Evolutionary conservation across 2,888 invertebrate genomes (phyloP), one percentile per base, ranked within the genome.

Genomic region (Thymelicus lineola): DNA sequence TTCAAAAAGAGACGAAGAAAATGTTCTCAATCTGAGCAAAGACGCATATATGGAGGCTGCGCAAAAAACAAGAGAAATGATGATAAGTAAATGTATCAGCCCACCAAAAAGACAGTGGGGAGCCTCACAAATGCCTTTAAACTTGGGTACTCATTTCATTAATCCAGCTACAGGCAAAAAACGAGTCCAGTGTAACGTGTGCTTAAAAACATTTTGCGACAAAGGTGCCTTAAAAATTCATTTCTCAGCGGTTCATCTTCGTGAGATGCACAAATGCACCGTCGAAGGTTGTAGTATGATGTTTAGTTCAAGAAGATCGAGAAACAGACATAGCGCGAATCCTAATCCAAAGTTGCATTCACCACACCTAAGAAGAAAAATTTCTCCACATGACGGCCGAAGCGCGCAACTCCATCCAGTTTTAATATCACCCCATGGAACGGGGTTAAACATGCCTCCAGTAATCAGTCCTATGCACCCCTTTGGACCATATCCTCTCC

Each of bases 231-330:
- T 99, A 35, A 99, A 99, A 93, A 99, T 99, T 7, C 99, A 99
- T 88, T 99, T 99, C 86, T 99, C 99, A 64, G 99, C 99, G 0
- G 99, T 99, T 10, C 99, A 99, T 86, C 92, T 99, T 72, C 96
- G 99, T 53, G 99, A 99, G 94, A 99, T 99, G 99, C 99, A 99
- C 90, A 98, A 98, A 90, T 99, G 99, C 86, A 99, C 99, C 0
- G 99, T 99, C 0, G 98, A 98, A 85, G 99, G 99, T 0, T 99
- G 99, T 91, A 99, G 98, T 86, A 99, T 99, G 98, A 99, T 99
- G 98, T 99, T 99, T 86, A 99, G 99, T 87, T 99, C 99, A 12
- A 95, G 99, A 75, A 95, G 99, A 76, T 98, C 98, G 36, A 95
- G 99, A 65, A 99, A 99, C 84, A 95, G 99, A 3, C 99, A 99